These are phyloP conservation scores for Galeopterus variegatus DNA, from an alignment of 2,113 vertebrate species.

Conservation along the genomic window DNA sequence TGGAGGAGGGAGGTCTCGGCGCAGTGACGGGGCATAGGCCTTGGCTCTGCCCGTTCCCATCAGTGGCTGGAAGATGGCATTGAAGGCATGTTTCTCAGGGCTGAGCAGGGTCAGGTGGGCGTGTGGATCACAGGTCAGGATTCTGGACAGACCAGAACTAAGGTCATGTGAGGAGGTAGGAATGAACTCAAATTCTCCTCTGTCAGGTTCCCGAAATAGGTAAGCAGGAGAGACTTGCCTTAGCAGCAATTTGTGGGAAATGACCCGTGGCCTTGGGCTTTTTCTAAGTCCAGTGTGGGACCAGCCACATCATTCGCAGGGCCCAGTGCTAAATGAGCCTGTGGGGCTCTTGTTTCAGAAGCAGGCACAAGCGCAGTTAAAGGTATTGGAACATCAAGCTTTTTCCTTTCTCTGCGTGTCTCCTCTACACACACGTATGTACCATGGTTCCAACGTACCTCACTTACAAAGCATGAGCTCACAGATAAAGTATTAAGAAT, in stretches of 20 bases:
- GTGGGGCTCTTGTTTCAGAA: not conserved
- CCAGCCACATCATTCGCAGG: not conserved
- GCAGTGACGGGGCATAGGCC: fast-evolving
- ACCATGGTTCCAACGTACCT: not conserved
- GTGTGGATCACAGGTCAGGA: not conserved
- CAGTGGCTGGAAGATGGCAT: fast-evolving
- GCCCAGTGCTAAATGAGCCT: not conserved
- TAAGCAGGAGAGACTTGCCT: too few relatives aligned
- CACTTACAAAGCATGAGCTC: not conserved
- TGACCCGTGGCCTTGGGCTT: not conserved
- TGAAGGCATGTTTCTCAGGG: fast-evolving
- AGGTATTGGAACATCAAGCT: fast-evolving
- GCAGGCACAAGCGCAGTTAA: not conserved
- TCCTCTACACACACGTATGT: fast-evolving
- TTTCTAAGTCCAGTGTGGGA: not conserved
- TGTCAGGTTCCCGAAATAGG: fast-evolving
- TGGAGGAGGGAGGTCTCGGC: too few relatives aligned
- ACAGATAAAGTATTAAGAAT: not conserved
- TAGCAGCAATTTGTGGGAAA: fast-evolving
- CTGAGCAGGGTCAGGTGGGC: fast-evolving
- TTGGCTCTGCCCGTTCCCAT: not conserved
- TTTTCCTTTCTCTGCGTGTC: fast-evolving
- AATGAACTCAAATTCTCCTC: too few relatives aligned
- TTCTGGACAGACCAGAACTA: fast-evolving
- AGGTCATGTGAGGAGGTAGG: too few relatives aligned